These are phyloP conservation scores for Gobius niger DNA, from an alignment of 2,113 vertebrate genomes.

Conservation along the genomic window DNA sequence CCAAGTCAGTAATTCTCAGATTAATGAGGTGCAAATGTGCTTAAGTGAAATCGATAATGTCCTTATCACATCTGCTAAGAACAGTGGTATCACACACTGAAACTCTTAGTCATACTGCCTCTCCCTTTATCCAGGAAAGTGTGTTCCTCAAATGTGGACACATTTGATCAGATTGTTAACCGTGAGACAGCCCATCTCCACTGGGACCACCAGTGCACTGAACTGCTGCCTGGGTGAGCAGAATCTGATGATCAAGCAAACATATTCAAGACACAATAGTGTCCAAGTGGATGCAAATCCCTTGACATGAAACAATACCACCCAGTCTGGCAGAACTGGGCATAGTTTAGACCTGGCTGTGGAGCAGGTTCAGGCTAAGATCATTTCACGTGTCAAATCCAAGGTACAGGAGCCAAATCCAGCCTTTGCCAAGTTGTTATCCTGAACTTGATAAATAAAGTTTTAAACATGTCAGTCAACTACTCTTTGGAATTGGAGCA, in stretches of 20 bases:
- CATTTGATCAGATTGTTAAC: neutral
- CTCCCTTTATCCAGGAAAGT: slow-evolving; percentile 42
- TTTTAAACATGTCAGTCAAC: too few species aligned
- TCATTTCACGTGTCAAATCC: slow-evolving; percentile 31
- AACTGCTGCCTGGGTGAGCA: slow-evolving; percentile 34
- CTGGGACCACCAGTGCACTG: slow-evolving; percentile 36
- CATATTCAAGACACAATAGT: slow-evolving; percentile 62
- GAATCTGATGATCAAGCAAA: slow-evolving; percentile 73
- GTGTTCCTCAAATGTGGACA: neutral
- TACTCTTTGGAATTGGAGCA: too few species aligned
- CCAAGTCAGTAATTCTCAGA: slow-evolving; percentile 47
- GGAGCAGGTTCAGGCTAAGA: slow-evolving; percentile 50
- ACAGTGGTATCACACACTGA: slow-evolving; percentile 36
- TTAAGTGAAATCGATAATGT: slow-evolving; percentile 54
- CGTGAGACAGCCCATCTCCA: slow-evolving; percentile 25
- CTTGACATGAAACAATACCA: slow-evolving; percentile 57
- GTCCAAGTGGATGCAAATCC: slow-evolving; percentile 64
- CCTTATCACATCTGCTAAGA: slow-evolving; percentile 55
- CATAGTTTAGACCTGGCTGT: slow-evolving; percentile 37
- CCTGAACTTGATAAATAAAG: neutral
- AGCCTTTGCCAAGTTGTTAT: neutral
- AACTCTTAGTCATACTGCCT: slow-evolving; percentile 41
- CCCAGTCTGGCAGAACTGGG: slow-evolving; percentile 62
- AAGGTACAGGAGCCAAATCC: neutral
- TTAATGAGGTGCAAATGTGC: slow-evolving; percentile 59